Evolutionary conservation across 2,113 vertebrate genomes (phyloP).

Genomic region (Aix galericulata): DNA sequence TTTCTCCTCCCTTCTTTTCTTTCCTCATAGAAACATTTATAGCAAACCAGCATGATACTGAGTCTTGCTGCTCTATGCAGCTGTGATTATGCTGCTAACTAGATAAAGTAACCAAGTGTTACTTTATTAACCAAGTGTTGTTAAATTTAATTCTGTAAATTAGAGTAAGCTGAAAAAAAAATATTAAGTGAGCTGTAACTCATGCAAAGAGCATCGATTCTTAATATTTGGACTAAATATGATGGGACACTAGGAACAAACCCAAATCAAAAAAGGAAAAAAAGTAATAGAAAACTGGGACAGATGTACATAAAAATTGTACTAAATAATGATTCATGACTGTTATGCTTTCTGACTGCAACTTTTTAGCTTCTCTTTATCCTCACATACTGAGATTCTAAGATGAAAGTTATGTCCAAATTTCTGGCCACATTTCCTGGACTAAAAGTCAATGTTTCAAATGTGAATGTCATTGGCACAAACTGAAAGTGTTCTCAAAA

Average conservation of each 20-base stretch:
- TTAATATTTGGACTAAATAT: background rate
- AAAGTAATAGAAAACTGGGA: background rate
- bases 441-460: background rate
- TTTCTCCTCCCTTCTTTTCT: background rate
- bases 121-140: too few relatives aligned
- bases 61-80: background rate
- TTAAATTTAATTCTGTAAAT: background rate
- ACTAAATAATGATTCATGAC: background rate
- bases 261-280: background rate
- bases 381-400: background rate
- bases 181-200: background rate
- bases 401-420: background rate
- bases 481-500: background rate
- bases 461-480: fast-evolving
- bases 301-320: background rate
- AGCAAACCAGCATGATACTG: background rate
- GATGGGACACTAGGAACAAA: background rate
- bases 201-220: background rate
- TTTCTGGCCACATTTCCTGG: background rate
- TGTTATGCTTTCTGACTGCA: background rate
- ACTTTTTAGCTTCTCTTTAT: background rate
- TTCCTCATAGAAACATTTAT: background rate
- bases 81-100: background rate
- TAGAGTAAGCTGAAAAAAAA: background rate
- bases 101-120: background rate